Evolutionary conservation across 2,113 vertebrate genomes (phyloP), one percentile per base, ranked within the genome.

Genomic region (Halichoerus grypus): DNA sequence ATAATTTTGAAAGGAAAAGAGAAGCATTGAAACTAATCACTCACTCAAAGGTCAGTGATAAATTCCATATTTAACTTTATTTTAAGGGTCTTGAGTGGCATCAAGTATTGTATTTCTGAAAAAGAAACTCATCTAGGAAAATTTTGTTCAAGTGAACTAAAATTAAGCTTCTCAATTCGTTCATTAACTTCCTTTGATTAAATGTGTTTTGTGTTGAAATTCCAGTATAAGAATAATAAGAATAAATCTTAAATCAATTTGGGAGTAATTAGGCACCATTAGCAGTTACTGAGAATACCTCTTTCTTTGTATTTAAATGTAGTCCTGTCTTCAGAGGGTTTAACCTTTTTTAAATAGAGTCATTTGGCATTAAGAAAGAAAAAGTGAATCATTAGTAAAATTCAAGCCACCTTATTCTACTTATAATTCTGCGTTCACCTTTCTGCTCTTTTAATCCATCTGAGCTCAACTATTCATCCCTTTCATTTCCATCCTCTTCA

Each of bases 201-300:
- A 83, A 74, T 83, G n/a, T 79, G 63, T 92, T 95, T 87, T 63
- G 80, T 89, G 49, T 79, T 97, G 42, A 97, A 95, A 95, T 94
- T 88, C 8, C 46, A 82, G 26, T 86, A 46, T 76, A 94, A 93
- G 89, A 94, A 96, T 83, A 96, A 94, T 76, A 95, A 85, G 55
- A 81, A 77, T 49, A 49, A 88, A 79, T 67, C 76, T 86, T 96
- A 93, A 83, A 46, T 92, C 88, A 88, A 51, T 81, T 91, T 94
- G 46, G 69, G 26, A 81, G 9, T 87, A 84, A 97, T 97, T 93
- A 89, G 39, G 14, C 15, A n/a, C 31, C n/a, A 63, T 84, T 96
- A 97, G 79, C 33, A 90, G 15, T 71, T 67, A 69, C 79, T 83
- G 61, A 92, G 33, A 86, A 49, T 84, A 81, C 16, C n/a, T 82